A percentile compares a stretch with the other conserved stretches of the same genome.
Evolutionary conservation across 2,113 vertebrate species (phyloP).

Genomic region (Elachura formosa): DNA sequence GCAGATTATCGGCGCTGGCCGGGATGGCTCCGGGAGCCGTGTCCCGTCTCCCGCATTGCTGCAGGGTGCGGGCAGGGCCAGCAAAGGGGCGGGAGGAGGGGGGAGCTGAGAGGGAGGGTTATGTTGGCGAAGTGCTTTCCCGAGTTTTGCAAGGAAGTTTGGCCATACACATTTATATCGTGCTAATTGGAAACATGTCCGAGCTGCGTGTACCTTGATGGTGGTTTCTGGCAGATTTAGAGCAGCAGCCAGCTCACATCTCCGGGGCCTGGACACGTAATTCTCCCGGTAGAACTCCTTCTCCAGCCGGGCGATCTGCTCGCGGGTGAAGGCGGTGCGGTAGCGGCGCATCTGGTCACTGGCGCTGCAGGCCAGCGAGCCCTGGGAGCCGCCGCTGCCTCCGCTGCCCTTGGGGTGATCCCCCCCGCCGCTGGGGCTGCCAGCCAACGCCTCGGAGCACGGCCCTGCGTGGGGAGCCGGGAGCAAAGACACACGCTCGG

Average conservation of each 20-base stretch:
- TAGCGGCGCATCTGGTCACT: constrained; percentile 95
- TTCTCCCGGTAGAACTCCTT: constrained; percentile 99
- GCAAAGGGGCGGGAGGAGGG: not conserved
- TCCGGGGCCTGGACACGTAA: constrained; percentile 93
- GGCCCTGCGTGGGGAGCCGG: constrained; percentile 63
- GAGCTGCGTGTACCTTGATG: constrained; percentile 84
- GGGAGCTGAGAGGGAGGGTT: not conserved
- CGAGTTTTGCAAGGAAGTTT: constrained; percentile 37
- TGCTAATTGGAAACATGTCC: constrained; percentile 44
- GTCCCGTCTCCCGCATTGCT: not conserved
- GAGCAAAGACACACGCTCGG: not conserved
- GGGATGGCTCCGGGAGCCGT: not conserved
- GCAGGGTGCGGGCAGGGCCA: constrained; percentile 15
- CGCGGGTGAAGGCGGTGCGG: constrained; percentile 94
- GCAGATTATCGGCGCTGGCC: not conserved
- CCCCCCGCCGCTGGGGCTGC: constrained; percentile 67
- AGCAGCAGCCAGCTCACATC: constrained; percentile 93
- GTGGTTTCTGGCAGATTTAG: constrained; percentile 97
- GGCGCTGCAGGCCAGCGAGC: constrained; percentile 83
- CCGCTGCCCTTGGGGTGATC: constrained; percentile 78
- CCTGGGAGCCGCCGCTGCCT: constrained; percentile 75
- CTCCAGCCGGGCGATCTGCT: constrained; percentile 94
- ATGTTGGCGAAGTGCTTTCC: not conserved
- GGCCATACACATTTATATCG: constrained; percentile 28
- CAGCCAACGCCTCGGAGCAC: constrained; percentile 64